Percentiles rank a stretch among this genome's conserved stretches.
These are phyloP conservation scores for Rhagoletis pomonella DNA, from an alignment of 1,140 invertebrate species.

Conservation along the genomic window DNA sequence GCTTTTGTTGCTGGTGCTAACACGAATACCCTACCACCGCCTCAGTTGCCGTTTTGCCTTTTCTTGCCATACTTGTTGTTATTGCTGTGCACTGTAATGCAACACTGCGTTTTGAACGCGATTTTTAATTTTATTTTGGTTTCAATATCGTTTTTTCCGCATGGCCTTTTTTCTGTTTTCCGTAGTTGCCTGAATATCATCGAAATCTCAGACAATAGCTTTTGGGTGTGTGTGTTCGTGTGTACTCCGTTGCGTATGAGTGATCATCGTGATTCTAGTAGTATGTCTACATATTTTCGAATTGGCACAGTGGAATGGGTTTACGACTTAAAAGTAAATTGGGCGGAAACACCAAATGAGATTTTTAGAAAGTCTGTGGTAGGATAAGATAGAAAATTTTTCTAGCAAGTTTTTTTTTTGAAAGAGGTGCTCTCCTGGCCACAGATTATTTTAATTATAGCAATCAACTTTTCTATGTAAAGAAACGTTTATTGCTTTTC, in stretches of 20 bases:
- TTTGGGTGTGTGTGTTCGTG: not conserved
- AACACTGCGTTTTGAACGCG: conserved; percentile 4
- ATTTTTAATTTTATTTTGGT: not conserved
- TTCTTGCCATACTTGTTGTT: not conserved
- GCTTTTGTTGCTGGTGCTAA: too few relatives aligned
- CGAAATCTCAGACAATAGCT: not conserved
- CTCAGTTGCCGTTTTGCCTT: too few relatives aligned
- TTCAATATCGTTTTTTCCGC: not conserved
- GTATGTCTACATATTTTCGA: not conserved
- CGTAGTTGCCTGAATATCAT: not conserved
- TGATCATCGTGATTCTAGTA: conserved; percentile 48
- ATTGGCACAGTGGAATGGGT: not conserved
- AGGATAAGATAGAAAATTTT: too few relatives aligned
- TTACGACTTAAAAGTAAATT: not conserved
- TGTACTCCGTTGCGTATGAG: conserved; percentile 52
- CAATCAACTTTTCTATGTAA: too few relatives aligned
- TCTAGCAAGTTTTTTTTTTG: too few relatives aligned
- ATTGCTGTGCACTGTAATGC: not conserved
- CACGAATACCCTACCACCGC: too few relatives aligned
- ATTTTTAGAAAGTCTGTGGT: not conserved
- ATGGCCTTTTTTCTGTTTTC: not conserved
- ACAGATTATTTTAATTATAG: too few relatives aligned
- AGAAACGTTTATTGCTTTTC: too few relatives aligned
- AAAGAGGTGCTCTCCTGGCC: too few relatives aligned
- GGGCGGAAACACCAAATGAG: not conserved